phyloP scores from a whole-genome alignment of 1,140 invertebrate genomes.

The Microvelia longipes region DNA sequence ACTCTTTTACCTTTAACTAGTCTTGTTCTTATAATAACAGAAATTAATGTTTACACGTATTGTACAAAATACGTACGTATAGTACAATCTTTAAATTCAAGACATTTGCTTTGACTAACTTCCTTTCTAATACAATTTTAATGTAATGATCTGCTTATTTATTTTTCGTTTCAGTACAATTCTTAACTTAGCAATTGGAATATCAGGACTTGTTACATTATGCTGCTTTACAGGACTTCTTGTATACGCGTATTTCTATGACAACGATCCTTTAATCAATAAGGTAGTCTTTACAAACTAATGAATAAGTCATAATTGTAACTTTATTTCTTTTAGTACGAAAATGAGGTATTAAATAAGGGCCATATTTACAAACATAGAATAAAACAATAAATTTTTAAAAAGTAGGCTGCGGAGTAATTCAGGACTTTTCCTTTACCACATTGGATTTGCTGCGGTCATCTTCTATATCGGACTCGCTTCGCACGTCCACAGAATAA shows the following conservation, averaged over 20 bases:
- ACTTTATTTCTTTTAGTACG: not conserved
- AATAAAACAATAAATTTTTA: not conserved
- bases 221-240: constrained; percentile 58
- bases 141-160: too few species aligned
- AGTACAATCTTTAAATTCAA: too few species aligned
- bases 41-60: too few species aligned
- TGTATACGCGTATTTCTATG: constrained; percentile 58
- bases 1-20: too few species aligned
- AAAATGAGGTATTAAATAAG: not conserved
- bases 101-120: too few species aligned
- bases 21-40: too few species aligned
- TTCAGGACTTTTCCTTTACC: too few species aligned
- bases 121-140: too few species aligned
- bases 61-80: too few species aligned
- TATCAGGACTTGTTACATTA: constrained; percentile 30
- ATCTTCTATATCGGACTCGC: too few species aligned
- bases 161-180: constrained; percentile 26
- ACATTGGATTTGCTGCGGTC: too few species aligned
- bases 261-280: constrained; percentile 55
- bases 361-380: not conserved
- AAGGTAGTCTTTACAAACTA: constrained; percentile 27
- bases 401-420: not conserved
- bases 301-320: not conserved
- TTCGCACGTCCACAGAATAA: too few species aligned
- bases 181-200: constrained; percentile 30